Base-by-base conservation (phyloP, 2,888 invertebrate species). In the Plutella xylostella region DNA sequence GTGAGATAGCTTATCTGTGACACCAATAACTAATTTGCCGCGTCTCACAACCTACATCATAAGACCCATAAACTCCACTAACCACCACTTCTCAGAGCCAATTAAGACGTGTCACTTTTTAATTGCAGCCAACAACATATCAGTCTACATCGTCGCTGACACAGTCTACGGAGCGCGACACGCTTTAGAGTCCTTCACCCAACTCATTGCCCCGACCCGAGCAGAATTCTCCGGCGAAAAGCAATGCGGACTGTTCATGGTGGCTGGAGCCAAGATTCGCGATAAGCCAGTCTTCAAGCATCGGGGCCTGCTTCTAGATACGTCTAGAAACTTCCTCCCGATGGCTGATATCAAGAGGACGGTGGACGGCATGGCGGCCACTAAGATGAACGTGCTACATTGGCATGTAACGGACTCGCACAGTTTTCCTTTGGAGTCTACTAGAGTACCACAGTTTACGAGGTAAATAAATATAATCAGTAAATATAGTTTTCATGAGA, bases 321-420 rank as follows among this genome's bases (percentile, higher is more conserved):
- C 95, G 0, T 90, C 95, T 0, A 87, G 98, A 48, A 96, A 98
- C 72, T 98, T 89, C 64, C 83, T 97, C 19, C 89, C 93, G 0
- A 69, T 94, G 51, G 69, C 67, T 12, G 86, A 86, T 38, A 89
- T 94, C 17, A 86, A 88, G 55, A 87, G 86, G 52, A 92, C 91
- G 39, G 79, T 96, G 52, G 92, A 96, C 56, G 96, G 89, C 1
- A 94, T 97, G 92, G 91, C 92, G 1, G 87, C 92, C 15, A 91
- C 91, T 41, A 97, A 97, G 72, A 75, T 97, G 83, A 97, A 97
- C 65, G 92, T 95, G 0, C 88, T 97, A 37, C 97, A 97, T 65
- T 97, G 97, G 96, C 94, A 94, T 64, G 90, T 90, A 0, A 92
- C 93, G 0, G 97, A 97, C 71, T 89, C 94, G 1, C 96, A 97